Conservation (phyloP, 1,140 invertebrate species). For the Cylas formicarius region DNA sequence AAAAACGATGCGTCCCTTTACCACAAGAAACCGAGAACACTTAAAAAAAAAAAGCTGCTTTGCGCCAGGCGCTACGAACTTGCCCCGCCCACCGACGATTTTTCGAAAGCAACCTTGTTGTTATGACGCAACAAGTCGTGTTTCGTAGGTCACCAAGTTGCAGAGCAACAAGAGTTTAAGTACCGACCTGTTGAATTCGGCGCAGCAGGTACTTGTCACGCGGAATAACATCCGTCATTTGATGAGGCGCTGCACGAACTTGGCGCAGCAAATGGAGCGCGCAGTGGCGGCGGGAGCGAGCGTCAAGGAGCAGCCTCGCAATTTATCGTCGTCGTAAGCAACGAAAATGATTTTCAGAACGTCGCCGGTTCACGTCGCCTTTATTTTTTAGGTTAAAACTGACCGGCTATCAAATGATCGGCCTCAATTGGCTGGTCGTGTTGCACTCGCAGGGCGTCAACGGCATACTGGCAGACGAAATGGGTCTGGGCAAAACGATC, state of each 20-base stretch:
- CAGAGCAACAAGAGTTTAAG: slow-evolving; percentile 58
- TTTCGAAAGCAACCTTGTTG: too few relatives aligned
- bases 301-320: slow-evolving; percentile 59
- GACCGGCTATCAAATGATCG: slow-evolving; percentile 86
- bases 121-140: background rate
- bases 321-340: slow-evolving; percentile 48
- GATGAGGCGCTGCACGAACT: slow-evolving; percentile 67
- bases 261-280: slow-evolving; percentile 62
- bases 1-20: too few relatives aligned
- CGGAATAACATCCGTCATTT: slow-evolving; percentile 61
- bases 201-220: slow-evolving; percentile 62
- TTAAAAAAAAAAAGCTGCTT: too few relatives aligned
- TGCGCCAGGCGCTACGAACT: too few relatives aligned
- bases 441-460: slow-evolving; percentile 85
- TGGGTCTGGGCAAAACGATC: slow-evolving; percentile 88
- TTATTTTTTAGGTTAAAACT: slow-evolving; percentile 54
- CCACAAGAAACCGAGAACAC: too few relatives aligned
- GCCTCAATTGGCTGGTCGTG: slow-evolving; percentile 88
- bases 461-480: slow-evolving; percentile 89
- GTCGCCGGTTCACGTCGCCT: background rate
- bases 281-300: slow-evolving; percentile 63
- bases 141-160: slow-evolving; percentile 55
- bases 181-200: slow-evolving; percentile 63
- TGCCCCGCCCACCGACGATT: too few relatives aligned
- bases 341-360: background rate